These are phyloP conservation scores for Pyrgus malvae DNA, from an alignment of 2,888 invertebrate species.

Conservation along the genomic window DNA sequence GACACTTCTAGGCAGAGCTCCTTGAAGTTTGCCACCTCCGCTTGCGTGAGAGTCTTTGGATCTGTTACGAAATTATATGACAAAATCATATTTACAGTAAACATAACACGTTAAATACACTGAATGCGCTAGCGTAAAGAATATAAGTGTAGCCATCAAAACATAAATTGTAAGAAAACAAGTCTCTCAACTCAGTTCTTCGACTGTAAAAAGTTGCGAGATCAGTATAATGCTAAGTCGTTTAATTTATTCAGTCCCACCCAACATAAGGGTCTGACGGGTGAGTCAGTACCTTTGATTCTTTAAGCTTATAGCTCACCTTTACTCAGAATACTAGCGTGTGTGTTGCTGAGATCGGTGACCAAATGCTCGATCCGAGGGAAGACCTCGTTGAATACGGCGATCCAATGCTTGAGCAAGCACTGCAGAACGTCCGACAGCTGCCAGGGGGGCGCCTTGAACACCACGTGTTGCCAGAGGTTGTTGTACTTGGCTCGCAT, in stretches of 20 bases:
- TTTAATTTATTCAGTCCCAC: too few species aligned
- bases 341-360: conserved; percentile 52
- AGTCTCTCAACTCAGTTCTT: too few species aligned
- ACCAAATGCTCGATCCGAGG: conserved; percentile 67
- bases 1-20: conserved; percentile 67
- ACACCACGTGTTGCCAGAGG: conserved; percentile 75
- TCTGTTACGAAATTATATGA: conserved; percentile 45
- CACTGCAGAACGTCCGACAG: conserved; percentile 76
- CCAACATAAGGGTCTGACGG: too few species aligned
- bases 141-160: too few species aligned
- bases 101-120: too few species aligned
- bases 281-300: too few species aligned
- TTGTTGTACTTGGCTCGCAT: conserved; percentile 81
- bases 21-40: conserved; percentile 62
- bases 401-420: conserved; percentile 82
- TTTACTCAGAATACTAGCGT: conserved; percentile 53
- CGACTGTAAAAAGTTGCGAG: too few species aligned
- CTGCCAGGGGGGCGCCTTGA: conserved; percentile 81
- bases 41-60: conserved; percentile 52
- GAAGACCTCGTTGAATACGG: conserved; percentile 80
- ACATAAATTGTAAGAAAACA: too few species aligned
- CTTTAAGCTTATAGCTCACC: conserved; percentile 40
- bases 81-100: too few species aligned
- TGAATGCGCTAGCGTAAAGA: too few species aligned
- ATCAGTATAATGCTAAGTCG: too few species aligned